These are phyloP conservation scores for Nettapus auritus DNA, from an alignment of 2,113 vertebrate genomes.

Conservation along the genomic window DNA sequence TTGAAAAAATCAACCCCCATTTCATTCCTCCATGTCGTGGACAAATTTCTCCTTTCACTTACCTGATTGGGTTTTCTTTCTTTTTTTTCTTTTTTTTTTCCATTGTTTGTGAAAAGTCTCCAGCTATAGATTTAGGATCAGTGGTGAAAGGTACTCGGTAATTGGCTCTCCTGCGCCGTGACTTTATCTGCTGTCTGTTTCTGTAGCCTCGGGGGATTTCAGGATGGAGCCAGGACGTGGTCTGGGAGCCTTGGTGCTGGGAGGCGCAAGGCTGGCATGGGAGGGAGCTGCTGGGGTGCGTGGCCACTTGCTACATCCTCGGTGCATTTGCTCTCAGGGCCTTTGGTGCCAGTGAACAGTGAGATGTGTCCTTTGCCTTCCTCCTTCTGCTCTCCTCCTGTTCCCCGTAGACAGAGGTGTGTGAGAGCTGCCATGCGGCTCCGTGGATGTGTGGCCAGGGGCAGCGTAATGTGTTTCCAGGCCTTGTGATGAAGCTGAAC, in stretches of 20 bases:
- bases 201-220: neutral
- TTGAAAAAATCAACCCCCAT: neutral
- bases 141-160: neutral
- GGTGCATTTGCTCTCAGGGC: neutral
- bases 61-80: neutral
- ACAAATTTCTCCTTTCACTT: neutral
- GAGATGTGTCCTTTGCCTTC: neutral
- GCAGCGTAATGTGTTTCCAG: neutral
- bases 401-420: accelerated
- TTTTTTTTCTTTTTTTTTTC: neutral
- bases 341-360: neutral
- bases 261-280: neutral
- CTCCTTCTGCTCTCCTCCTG: neutral
- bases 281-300: neutral
- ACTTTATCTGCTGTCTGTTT: neutral
- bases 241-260: neutral
- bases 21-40: neutral
- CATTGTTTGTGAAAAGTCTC: neutral
- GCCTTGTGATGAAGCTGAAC: neutral
- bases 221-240: neutral
- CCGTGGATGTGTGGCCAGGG: neutral
- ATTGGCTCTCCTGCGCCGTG: neutral
- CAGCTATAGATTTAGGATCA: neutral
- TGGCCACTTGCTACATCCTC: neutral
- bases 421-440: accelerated